Evolutionary conservation across 2,888 invertebrate species (phyloP), one percentile per base, ranked within the genome.

Genomic region (Eulithis prunata): DNA sequence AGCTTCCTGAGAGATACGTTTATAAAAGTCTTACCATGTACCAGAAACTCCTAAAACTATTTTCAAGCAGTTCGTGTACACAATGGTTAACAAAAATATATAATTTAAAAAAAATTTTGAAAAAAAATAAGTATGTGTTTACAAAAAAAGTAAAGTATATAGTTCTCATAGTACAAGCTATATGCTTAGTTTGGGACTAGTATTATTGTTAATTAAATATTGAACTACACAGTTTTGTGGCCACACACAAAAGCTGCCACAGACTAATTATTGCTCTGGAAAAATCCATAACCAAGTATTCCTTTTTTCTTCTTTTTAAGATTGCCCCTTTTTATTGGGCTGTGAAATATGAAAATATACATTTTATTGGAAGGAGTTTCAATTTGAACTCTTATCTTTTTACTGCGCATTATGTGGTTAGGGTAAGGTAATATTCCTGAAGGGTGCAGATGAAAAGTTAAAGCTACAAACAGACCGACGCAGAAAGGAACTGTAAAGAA

Each of bases 231-330:
- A 3, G 38, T 45, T 57, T 57, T n/a, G 28, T 63, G 52, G 62
- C 67, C 62, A 41, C 38, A 64, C 63, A 57, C 36, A 5, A 67
- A 68, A 59, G 57, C 43, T 56, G 43, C 54, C 59, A 57, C 46
- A 56, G 64, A 65, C 66, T 72, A 70, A 70, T 71, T 71, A 72
- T 49, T 57, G 60, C 57, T 43, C 58, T 12, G 43, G 57, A 51
- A 65, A 68, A 64, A 70, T 72, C 61, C 61, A 68, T 68, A 66
- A 58, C 60, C 66, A 60, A 66, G 66, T 68, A 62, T n/a, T 54
- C 52, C 64, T 71, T 71, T 21, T 63, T 65, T 64, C 61, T 61
- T 59, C 51, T 61, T 58, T 62, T 62, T 52, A 63, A 57, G 49
- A 61, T 47, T 64, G 45, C 52, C 54, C 53, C 52, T 66, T 63